Base-by-base conservation (phyloP, 2,113 vertebrate species). In the Ancistrus triradiatus region DNA sequence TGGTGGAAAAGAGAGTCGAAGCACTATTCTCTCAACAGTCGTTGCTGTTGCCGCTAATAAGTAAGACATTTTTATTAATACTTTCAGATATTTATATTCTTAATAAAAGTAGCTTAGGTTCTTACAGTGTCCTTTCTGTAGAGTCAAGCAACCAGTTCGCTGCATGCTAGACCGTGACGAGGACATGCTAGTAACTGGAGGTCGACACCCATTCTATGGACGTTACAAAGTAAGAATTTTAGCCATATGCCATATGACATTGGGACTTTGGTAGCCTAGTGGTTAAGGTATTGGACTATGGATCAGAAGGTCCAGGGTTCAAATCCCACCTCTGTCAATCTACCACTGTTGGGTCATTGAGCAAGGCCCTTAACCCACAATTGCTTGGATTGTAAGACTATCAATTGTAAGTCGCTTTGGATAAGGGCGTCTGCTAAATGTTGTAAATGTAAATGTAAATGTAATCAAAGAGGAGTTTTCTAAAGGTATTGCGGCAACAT, bases 91-190 rank as follows among this genome's bases (percentile, higher is more conserved):
- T 10, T 2, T 14, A 19, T 42, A 1, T n/a, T 11, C 15, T 6
- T 6, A 11, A 46, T 7, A 17, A 19, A 19, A 2, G 19, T 9
- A 3, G n/a, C n/a, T n/a, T 31, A 28, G 21, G 10, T 59, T 15
- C 1, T 56, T 25, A 13, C 3, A 15, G 7, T 47, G 2, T 11
- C 3, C 13, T 46, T 15, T 38, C 3, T 38, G 2, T 49, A 98
- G 96, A 80, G 73, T 88, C 6, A 89, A 88, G 38, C 59, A 80
- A 3, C 92, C 95, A 0, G 89, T 99, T 6, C 87, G 96, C 53
- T 98, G 96, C 75, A 94, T 94, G 93, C 72, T 99, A 82, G 94
- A 96, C 77, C 84, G 96, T 33, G 91, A 98, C 1, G 94, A 97
- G 70, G 96, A 98, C 81, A 99, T 99, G 95, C 73, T 98, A 70